Base-by-base conservation (phyloP, 2,113 vertebrate species). In the Toxotes chatareus region DNA sequence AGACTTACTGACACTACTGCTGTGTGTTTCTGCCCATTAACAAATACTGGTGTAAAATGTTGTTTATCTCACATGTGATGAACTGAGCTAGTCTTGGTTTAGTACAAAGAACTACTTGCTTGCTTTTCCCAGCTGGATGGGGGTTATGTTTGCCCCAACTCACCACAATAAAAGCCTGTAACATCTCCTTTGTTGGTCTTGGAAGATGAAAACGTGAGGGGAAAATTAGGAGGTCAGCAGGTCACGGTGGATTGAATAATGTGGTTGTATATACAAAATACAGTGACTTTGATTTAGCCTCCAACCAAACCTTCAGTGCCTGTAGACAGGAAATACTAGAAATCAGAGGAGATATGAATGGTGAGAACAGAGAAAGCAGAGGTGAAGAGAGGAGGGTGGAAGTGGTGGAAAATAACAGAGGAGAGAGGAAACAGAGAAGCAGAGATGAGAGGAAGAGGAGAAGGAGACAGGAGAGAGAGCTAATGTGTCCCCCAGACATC, bases 401-500 rank as follows among this genome's bases (percentile, higher is more conserved):
- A 60, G 36, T 44, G 31, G 59, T 71, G 78, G 73, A 72, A 86
- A 80, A 64, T 79, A 80, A 70, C 36, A 6, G 62, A 65, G 44
- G 34, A 4, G 36, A 59, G 60, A 56, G 51, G 23, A 34, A n/a
- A 46, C 7, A 65, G 73, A 65, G 65, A 61, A 71, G 44, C 5
- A 63, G 56, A 82, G 61, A 59, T 60, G 19, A 57, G 47, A 44
- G 61, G 34, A 69, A 4, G 19, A 59, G 57, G 42, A 57, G 53
- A 72, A 38, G 57, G 36, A 83, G 73, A 67, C 70, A 56, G 60
- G 66, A 27, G 71, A 61, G 42, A 73, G 61, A 68, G 73, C 51
- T 85, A 76, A 90, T 85, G 85, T 81, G 73, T 78, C 76, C 82
- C 51, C 46, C 87, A 92, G 88, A 86, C 76, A 36, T 63, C 16